These are phyloP conservation scores for Mycetomoellerius zeteki DNA, from an alignment of 1,140 invertebrate genomes.

Conservation along the genomic window DNA sequence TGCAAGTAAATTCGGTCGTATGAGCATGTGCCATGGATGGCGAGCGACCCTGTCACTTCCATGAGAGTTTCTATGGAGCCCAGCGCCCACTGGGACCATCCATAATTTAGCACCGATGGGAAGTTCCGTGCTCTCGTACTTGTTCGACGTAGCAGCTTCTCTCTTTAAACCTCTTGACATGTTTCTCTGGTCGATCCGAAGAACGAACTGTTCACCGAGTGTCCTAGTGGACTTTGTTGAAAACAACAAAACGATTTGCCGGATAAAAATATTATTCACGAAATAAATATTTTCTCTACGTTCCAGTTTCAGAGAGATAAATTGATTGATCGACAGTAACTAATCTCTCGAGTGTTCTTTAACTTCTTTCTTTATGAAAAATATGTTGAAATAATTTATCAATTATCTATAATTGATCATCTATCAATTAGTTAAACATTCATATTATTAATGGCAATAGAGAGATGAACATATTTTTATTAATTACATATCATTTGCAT, in stretches of 20 bases:
- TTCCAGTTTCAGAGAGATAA: neutral
- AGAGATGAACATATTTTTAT: neutral
- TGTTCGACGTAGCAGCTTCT: constrained; percentile 63
- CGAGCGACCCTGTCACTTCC: constrained; percentile 62
- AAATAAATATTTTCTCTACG: constrained; percentile 13
- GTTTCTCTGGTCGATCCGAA: constrained; percentile 66
- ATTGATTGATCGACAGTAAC: neutral
- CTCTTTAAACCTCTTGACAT: constrained; percentile 77
- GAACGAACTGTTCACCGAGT: constrained; percentile 51
- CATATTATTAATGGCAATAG: neutral
- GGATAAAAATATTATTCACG: neutral
- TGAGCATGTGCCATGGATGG: constrained; percentile 52
- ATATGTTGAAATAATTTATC: constrained; percentile 15
- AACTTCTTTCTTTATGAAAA: neutral
- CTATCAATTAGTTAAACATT: neutral
- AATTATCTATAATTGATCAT: neutral
- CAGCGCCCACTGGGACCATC: constrained; percentile 60
- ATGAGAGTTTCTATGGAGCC: constrained; percentile 49
- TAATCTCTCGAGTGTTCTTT: constrained; percentile 1
- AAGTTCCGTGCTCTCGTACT: constrained; percentile 68
- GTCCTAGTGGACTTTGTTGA: constrained; percentile 14
- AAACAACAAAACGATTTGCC: constrained; percentile 23
- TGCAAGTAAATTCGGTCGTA: constrained; percentile 59
- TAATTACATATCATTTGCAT: constrained; percentile 3
- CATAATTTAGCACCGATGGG: constrained; percentile 71